Conservation (phyloP, 2,797 vertebrate species). For the Buceros bicornis region DNA sequence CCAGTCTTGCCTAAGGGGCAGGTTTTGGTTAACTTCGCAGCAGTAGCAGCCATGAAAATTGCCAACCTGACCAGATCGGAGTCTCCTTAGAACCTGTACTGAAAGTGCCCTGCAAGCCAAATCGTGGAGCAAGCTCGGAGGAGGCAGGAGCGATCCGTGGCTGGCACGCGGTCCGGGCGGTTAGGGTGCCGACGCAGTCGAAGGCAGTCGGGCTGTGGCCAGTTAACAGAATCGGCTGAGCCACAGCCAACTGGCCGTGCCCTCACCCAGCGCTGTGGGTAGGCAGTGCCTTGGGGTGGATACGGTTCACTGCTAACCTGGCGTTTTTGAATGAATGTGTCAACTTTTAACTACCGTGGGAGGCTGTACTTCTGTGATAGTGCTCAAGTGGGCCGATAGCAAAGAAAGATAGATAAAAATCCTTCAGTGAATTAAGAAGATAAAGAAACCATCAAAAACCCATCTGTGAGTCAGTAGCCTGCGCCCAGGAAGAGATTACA, state of each 20-base stretch:
- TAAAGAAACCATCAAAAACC: conserved; percentile 1
- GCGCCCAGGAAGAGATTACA: conserved; percentile 2
- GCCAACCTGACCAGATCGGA: background rate
- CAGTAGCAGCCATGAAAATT: background rate
- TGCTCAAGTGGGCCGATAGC: background rate
- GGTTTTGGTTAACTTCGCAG: background rate
- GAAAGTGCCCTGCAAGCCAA: background rate
- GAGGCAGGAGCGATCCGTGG: background rate
- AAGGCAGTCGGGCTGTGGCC: background rate
- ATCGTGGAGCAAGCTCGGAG: background rate
- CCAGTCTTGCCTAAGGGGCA: background rate
- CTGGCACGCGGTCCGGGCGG: background rate
- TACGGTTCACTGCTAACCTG: background rate
- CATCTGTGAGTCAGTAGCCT: background rate
- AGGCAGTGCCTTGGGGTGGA: background rate
- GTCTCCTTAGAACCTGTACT: background rate
- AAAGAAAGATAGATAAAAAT: background rate
- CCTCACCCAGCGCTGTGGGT: background rate
- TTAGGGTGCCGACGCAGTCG: background rate
- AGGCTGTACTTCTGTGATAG: background rate
- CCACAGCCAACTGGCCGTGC: background rate
- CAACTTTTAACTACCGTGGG: background rate
- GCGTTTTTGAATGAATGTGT: background rate
- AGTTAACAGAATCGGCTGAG: background rate
- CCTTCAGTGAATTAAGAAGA: conserved; percentile 2